Percentiles rank a stretch among this genome's conserved stretches.
Evolutionary conservation across 2,113 vertebrate genomes (phyloP).

Genomic region (Podocnemis expansa): DNA sequence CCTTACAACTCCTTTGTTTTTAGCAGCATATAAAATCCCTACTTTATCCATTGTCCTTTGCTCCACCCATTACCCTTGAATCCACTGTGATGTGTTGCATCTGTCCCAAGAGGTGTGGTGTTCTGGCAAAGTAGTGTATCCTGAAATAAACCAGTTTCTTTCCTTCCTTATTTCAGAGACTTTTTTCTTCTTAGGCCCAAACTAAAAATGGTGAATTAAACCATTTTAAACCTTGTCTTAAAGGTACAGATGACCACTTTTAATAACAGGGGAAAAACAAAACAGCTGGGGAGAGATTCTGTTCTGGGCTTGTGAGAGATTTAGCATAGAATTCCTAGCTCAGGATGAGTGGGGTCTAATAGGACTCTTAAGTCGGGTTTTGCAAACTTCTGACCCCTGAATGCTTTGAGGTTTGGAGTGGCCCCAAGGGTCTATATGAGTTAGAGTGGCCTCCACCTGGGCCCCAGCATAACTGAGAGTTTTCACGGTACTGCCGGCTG

Average conservation of each 20-base stretch:
- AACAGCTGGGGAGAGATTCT: background rate
- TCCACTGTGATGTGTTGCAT: background rate
- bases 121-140: background rate
- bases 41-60: background rate
- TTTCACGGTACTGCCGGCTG: background rate
- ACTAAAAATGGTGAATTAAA: background rate
- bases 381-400: background rate
- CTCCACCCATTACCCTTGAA: fast-evolving
- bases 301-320: background rate
- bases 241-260: background rate
- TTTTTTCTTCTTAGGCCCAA: background rate
- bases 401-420: background rate
- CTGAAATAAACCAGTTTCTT: background rate
- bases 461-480: background rate
- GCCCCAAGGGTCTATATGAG: background rate
- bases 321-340: background rate
- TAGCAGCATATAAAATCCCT: background rate
- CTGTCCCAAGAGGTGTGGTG: background rate
- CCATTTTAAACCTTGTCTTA: background rate
- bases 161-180: background rate
- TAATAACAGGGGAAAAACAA: background rate
- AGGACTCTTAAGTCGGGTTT: background rate
- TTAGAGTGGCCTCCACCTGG: background rate
- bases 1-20: background rate
- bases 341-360: background rate